phyloP scores from a whole-genome alignment of 2,113 vertebrate species.

The Naja naja region DNA sequence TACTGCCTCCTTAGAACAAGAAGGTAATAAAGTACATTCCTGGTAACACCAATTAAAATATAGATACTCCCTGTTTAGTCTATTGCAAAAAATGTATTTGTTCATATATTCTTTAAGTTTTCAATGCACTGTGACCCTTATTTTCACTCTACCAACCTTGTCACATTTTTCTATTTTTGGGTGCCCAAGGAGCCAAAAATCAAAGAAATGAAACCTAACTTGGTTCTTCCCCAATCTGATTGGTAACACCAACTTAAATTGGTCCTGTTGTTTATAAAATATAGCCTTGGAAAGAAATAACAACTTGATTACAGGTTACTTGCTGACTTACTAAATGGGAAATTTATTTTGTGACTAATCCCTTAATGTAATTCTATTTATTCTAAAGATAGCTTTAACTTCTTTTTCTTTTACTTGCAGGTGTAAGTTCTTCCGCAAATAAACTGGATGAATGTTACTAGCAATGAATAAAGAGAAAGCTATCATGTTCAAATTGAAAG shows the following conservation, averaged over 20 bases:
- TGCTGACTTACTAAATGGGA: constrained; percentile 28
- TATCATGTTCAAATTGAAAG: constrained; percentile 11
- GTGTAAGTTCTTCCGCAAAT: constrained; percentile 2
- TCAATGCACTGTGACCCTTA: neutral
- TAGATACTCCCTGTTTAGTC: neutral
- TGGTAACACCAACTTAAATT: neutral
- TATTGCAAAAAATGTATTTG: neutral
- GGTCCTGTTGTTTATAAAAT: constrained; percentile 9
- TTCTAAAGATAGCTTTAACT: constrained; percentile 8
- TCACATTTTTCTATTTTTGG: neutral
- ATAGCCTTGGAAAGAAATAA: constrained; percentile 5
- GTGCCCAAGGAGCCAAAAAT: neutral
- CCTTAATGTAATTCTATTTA: constrained; percentile 11
- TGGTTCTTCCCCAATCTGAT: neutral
- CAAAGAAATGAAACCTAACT: neutral
- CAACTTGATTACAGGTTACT: constrained; percentile 16
- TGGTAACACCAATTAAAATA: neutral
- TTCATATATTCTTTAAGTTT: neutral
- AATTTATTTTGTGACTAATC: constrained; percentile 25
- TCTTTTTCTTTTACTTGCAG: constrained; percentile 16
- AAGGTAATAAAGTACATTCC: neutral
- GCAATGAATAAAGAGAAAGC: constrained; percentile 7
- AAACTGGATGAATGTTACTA: constrained; percentile 4
- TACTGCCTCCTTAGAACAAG: neutral
- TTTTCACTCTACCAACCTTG: neutral